phyloP scores from a whole-genome alignment of 92 coral and sea anemone genomes.

The Parazoanthus darwini region DNA sequence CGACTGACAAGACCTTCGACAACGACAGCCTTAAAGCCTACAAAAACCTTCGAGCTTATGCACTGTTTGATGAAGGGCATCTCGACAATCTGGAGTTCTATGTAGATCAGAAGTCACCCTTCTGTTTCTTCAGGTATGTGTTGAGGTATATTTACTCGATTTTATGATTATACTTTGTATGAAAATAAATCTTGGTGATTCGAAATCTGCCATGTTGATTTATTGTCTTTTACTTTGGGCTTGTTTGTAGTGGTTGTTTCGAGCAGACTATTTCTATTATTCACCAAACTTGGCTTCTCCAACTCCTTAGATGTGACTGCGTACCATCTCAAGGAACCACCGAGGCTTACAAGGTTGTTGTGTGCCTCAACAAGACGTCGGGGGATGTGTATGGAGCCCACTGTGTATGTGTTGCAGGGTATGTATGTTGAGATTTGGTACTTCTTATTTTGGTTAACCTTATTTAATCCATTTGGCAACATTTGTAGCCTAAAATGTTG shows the following conservation, averaged over 20 bases:
- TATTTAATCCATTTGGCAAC: not conserved
- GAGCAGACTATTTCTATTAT: not conserved
- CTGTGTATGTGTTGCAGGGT: constrained; percentile 50
- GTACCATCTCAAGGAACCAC: constrained; percentile 43
- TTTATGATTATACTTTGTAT: not conserved
- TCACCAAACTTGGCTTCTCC: constrained; percentile 18
- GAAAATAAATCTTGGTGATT: constrained; percentile 25
- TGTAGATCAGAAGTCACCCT: constrained; percentile 1
- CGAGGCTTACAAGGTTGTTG: constrained; percentile 34
- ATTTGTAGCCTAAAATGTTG: not conserved
- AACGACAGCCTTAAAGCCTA: constrained; percentile 36
- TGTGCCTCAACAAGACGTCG: constrained; percentile 24
- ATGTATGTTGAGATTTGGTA: constrained; percentile 9
- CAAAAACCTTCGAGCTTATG: constrained; percentile 30
- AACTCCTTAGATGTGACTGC: constrained; percentile 37
- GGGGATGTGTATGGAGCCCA: constrained; percentile 41
- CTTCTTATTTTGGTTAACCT: not conserved
- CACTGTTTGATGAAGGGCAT: constrained; percentile 39
- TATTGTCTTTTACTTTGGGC: constrained; percentile 19
- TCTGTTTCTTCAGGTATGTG: constrained; percentile 29
- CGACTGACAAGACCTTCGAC: constrained; percentile 43
- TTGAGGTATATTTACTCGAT: constrained; percentile 6
- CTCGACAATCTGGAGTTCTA: constrained; percentile 34
- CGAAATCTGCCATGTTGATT: constrained; percentile 20
- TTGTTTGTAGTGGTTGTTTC: constrained; percentile 6